phyloP scores from a whole-genome alignment of 2,113 vertebrate genomes.

The Scolopax mira region DNA sequence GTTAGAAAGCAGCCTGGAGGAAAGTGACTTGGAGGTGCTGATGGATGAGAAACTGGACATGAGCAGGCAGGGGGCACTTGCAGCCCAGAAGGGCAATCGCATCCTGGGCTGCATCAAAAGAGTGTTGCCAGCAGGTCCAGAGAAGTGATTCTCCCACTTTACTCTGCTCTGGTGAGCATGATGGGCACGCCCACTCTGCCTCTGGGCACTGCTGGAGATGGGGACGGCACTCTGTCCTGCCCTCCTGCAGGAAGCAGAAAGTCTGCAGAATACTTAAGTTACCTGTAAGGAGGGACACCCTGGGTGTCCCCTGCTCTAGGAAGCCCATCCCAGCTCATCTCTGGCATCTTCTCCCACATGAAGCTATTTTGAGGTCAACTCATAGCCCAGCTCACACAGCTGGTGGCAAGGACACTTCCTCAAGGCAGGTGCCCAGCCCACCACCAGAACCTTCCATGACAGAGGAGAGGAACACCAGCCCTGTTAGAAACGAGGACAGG shows the following conservation, averaged over 20 bases:
- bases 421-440: neutral
- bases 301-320: neutral
- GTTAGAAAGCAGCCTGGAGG: too few relatives aligned
- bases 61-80: too few relatives aligned
- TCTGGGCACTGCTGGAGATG: too few relatives aligned
- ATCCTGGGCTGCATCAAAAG: too few relatives aligned
- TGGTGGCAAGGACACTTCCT: neutral
- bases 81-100: too few relatives aligned
- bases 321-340: neutral
- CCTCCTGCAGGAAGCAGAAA: neutral
- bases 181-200: too few relatives aligned
- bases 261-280: neutral
- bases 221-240: accelerated
- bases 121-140: too few relatives aligned
- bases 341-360: neutral
- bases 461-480: neutral
- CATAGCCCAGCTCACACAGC: accelerated
- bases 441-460: neutral
- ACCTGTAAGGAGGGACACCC: neutral
- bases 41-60: too few relatives aligned
- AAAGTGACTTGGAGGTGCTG: too few relatives aligned
- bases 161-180: too few relatives aligned
- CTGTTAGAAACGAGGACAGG: neutral
- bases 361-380: neutral
- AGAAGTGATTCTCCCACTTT: too few relatives aligned